A percentile compares a stretch with the other conserved stretches of the same genome.
Conservation (phyloP, 2,888 invertebrate species). For the Coenonympha arcania region DNA sequence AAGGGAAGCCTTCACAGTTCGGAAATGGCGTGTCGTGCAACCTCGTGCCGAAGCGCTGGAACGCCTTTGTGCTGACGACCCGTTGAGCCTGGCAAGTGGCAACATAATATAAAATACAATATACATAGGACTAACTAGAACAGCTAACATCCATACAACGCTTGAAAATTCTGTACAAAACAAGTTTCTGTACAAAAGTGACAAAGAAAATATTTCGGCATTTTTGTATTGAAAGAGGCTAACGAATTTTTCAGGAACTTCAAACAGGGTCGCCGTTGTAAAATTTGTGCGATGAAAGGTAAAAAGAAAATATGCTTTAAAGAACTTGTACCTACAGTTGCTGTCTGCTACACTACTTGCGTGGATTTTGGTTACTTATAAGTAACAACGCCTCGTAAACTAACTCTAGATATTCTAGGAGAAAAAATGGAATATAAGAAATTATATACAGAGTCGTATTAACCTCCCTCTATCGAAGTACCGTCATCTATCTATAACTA, state of each 20-base stretch:
- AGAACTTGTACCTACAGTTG: too few relatives aligned
- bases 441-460: too few relatives aligned
- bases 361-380: too few relatives aligned
- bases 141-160: neutral
- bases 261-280: neutral
- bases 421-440: too few relatives aligned
- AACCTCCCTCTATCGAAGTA: too few relatives aligned
- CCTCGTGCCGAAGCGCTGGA: slow-evolving; percentile 52
- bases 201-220: neutral
- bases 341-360: too few relatives aligned
- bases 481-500: too few relatives aligned
- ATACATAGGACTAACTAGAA: neutral
- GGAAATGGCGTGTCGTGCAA: slow-evolving; percentile 75
- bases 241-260: neutral
- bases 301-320: too few relatives aligned
- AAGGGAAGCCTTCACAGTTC: slow-evolving; percentile 76
- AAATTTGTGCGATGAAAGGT: neutral
- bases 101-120: slow-evolving; percentile 22
- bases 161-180: neutral
- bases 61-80: slow-evolving; percentile 53
- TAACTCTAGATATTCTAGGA: too few relatives aligned
- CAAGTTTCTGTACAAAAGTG: neutral
- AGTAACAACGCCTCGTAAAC: too few relatives aligned
- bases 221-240: neutral
- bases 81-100: slow-evolving; percentile 49